Evolutionary conservation across 2,797 vertebrate genomes (phyloP).

Genomic region (Eurystomus glaucurus): DNA sequence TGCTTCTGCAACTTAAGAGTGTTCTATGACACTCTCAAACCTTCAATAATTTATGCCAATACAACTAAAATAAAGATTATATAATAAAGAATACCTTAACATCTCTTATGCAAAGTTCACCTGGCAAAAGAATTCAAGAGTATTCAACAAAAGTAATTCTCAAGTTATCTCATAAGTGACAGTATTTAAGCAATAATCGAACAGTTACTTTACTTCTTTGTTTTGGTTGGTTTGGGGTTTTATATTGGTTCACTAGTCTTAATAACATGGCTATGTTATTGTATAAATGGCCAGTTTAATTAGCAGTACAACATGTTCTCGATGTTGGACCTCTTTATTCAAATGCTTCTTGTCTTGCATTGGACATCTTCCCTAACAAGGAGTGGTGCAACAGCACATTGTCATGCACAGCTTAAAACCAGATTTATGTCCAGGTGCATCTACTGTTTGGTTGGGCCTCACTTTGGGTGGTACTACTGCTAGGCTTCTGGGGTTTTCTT

Average conservation of each 20-base stretch:
- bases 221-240: not conserved
- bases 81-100: not conserved
- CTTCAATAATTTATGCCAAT: not conserved
- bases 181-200: not conserved
- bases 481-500: not conserved
- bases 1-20: not conserved
- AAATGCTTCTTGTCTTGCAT: not conserved
- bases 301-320: not conserved
- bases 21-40: not conserved
- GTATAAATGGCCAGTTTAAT: not conserved
- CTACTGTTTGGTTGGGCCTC: not conserved
- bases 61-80: not conserved
- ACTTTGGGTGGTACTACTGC: not conserved
- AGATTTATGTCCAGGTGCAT: not conserved
- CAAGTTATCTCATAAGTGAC: not conserved
- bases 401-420: not conserved
- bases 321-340: not conserved
- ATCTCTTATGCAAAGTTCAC: not conserved
- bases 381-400: not conserved
- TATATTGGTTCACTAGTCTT: not conserved
- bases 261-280: not conserved
- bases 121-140: not conserved
- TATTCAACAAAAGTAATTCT: not conserved
- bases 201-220: not conserved
- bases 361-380: not conserved